phyloP scores from a whole-genome alignment of 2,797 vertebrate species.

The Poeciliopsis paucimaculata region DNA sequence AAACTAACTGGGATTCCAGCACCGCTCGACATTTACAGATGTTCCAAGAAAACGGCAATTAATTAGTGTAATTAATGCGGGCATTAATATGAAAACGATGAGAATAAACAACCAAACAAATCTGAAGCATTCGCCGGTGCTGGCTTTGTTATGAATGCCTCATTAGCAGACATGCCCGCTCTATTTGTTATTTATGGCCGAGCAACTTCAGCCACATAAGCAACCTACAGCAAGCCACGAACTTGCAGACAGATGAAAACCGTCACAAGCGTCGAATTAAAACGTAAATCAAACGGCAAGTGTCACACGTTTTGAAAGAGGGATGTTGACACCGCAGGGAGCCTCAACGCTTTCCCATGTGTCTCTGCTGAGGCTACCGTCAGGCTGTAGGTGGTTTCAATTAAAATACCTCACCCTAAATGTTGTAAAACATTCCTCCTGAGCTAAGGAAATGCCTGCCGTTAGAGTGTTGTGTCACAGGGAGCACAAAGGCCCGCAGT shows the following conservation, averaged over 20 bases:
- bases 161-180: slow-evolving; percentile 38
- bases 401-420: slow-evolving; percentile 79
- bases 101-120: slow-evolving; percentile 50
- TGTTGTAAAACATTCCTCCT: slow-evolving; percentile 74
- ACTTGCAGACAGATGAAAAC: slow-evolving; percentile 27
- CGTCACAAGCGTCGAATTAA: slow-evolving; percentile 20
- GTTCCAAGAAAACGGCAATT: slow-evolving; percentile 41
- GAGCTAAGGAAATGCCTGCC: slow-evolving; percentile 73
- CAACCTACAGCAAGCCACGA: slow-evolving; percentile 3
- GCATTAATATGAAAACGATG: slow-evolving; percentile 51
- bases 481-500: slow-evolving; percentile 73
- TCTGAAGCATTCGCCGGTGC: slow-evolving; percentile 31
- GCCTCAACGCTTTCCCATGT: slow-evolving; percentile 52
- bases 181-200: slow-evolving; percentile 42
- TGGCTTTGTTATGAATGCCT: slow-evolving; percentile 38
- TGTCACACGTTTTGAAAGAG: slow-evolving; percentile 29
- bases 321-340: slow-evolving; percentile 39
- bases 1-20: slow-evolving; percentile 56
- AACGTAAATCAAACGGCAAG: slow-evolving; percentile 44
- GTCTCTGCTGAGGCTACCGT: slow-evolving; percentile 52
- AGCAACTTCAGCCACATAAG: slow-evolving; percentile 13
- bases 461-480: slow-evolving; percentile 68
- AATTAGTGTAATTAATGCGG: slow-evolving; percentile 49
- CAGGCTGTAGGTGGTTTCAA: slow-evolving; percentile 72
- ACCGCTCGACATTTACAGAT: slow-evolving; percentile 44